Conservation (phyloP, 2,797 vertebrate species). For the Rhinogobio ventralis region DNA sequence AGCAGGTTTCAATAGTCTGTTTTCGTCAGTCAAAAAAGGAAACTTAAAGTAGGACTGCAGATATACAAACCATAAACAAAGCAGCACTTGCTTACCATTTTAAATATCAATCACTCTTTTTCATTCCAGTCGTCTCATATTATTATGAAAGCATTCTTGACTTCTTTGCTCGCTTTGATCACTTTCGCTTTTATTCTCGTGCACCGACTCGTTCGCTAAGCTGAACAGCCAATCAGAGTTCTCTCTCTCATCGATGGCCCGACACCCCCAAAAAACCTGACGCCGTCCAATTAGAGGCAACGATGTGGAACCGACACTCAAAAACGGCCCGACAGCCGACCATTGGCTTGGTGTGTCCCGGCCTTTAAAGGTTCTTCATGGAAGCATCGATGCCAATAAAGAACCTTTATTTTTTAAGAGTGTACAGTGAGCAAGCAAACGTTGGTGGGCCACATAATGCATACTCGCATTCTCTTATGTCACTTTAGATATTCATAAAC, state of each 20-base stretch:
- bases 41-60: background rate
- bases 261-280: background rate
- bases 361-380: background rate
- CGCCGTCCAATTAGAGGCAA: background rate
- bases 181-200: background rate
- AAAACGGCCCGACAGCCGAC: background rate
- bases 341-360: background rate
- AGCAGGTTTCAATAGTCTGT: background rate
- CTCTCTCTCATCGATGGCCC: background rate
- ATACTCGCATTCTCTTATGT: slow-evolving; percentile 54
- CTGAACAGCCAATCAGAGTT: background rate
- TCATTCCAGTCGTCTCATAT: too few relatives aligned
- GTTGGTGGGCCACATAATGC: slow-evolving; percentile 63
- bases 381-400: background rate
- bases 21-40: background rate
- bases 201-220: too few relatives aligned
- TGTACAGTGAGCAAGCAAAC: background rate
- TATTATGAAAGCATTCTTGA: background rate
- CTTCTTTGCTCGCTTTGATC: background rate
- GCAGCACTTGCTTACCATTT: too few relatives aligned
- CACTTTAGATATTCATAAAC: slow-evolving; percentile 55
- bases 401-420: background rate
- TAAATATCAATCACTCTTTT: background rate
- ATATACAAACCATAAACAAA: background rate
- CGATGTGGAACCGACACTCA: background rate